phyloP scores from a whole-genome alignment of 2,797 vertebrate species.

The Chaetodon trifasciatus region DNA sequence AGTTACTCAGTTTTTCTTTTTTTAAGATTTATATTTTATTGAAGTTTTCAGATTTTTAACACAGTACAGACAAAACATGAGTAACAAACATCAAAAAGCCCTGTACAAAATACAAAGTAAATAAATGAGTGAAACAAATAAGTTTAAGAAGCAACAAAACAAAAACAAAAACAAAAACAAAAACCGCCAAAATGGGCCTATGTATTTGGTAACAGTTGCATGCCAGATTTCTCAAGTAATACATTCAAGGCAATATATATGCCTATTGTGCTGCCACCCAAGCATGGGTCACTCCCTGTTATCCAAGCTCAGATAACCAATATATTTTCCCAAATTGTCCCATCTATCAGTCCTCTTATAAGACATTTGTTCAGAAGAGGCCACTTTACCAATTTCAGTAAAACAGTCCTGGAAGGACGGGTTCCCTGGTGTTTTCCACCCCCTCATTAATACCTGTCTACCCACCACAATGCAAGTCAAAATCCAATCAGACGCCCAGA shows the following conservation, averaged over 20 bases:
- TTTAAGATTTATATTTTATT: too few relatives aligned
- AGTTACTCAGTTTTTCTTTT: too few relatives aligned
- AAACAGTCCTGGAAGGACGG: not conserved
- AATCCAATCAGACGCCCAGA: not conserved
- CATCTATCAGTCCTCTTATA: not conserved
- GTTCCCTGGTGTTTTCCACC: not conserved
- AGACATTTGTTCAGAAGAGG: not conserved
- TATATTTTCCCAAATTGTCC: not conserved
- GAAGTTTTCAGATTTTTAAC: too few relatives aligned
- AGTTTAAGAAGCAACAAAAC: too few relatives aligned
- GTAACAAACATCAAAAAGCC: too few relatives aligned
- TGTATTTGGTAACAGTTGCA: too few relatives aligned
- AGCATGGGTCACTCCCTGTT: not conserved
- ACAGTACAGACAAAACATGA: too few relatives aligned
- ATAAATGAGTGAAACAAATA: too few relatives aligned
- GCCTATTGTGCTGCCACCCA: too few relatives aligned
- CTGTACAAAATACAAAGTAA: too few relatives aligned
- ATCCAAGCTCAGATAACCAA: not conserved
- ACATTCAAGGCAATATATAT: not conserved
- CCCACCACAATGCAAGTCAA: not conserved
- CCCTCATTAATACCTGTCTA: not conserved
- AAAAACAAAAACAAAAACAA: too few relatives aligned
- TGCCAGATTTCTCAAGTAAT: not conserved
- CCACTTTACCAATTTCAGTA: not conserved
- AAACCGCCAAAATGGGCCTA: too few relatives aligned